A percentile compares a stretch with the other conserved stretches of the same genome.
phyloP scores from a whole-genome alignment of 2,113 vertebrate genomes.

The Anarrhichthys ocellatus region DNA sequence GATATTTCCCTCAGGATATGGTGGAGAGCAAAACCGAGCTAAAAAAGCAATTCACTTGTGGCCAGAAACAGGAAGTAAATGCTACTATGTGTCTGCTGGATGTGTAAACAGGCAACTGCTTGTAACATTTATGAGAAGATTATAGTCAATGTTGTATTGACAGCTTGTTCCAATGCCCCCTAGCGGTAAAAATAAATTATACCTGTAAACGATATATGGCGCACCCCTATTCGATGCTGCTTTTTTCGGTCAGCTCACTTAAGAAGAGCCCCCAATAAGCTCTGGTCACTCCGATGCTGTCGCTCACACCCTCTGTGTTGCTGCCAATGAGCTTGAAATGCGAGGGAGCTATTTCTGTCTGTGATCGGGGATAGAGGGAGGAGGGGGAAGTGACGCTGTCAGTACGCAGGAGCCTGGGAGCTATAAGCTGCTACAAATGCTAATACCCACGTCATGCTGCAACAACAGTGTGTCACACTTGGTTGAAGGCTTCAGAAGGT shows the following conservation, averaged over 20 bases:
- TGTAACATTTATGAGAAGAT: neutral
- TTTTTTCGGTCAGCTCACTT: neutral
- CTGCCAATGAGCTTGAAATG: constrained; percentile 47
- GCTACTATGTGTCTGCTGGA: neutral
- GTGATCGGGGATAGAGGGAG: constrained; percentile 14
- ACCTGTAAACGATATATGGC: neutral
- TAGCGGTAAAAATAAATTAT: neutral
- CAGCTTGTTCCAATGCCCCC: neutral
- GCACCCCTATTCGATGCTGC: neutral
- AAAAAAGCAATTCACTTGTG: neutral
- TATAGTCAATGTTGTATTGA: neutral
- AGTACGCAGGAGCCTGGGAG: constrained; percentile 21
- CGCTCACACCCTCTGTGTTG: constrained; percentile 23
- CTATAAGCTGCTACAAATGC: constrained; percentile 37
- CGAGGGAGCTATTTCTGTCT: constrained; percentile 63
- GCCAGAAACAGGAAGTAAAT: neutral
- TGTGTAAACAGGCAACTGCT: neutral
- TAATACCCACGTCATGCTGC: constrained; percentile 26
- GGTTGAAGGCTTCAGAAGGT: constrained; percentile 25
- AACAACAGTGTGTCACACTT: constrained; percentile 12
- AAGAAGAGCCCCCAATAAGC: neutral
- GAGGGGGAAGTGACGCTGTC: constrained; percentile 12
- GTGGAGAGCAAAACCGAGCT: neutral
- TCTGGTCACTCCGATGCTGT: constrained; percentile 12
- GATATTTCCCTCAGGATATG: neutral